Evolutionary conservation across 1,140 invertebrate genomes (phyloP), one percentile per base, ranked within the genome.

Genomic region (Odontomachus brunneus): DNA sequence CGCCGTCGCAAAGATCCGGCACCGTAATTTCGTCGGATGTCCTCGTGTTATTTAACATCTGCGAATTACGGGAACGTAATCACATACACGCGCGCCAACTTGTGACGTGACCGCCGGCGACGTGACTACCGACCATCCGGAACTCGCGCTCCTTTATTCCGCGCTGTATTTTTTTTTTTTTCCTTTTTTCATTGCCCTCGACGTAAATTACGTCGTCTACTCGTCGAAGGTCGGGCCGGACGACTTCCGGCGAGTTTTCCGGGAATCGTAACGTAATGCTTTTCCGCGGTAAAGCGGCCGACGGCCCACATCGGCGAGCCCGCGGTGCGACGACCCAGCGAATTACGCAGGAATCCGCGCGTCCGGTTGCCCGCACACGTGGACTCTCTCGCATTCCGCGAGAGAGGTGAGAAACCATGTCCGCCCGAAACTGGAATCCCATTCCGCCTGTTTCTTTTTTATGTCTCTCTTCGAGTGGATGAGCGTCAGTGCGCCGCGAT

Each of bases 301-400:
- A 33, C 9, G 38, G 0, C 38, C 3, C 4, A 7, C 9, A 11
- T 44, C 38, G 9, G 3, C 9, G 38, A 7, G 9, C 0, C 9
- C 38, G 9, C 38, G 38, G 48, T 67, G 24, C 74, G 29, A 66
- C 19, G 74, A 76, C 62, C 62, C 15, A 38, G 19, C 17, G n/a
- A 65, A 76, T 76, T 76, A 66, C 62, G 49, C 49, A 44, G 38
- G 62, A 76, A 66, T 67, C n/a, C 53, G n/a, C 53, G n/a, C 53
- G 26, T 29, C 60, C 24, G 17, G 44, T 15, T 74, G 38, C 29
- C 29, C 33, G 11, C 22, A 2, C 14, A 57, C 29, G 71, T 12
- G 11, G 12, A 76, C 14, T 24, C 62, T 24, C 62, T 11, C 15
- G 26, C 60, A 66, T 66, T 76, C 29, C 29, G 38, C 38, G 9